phyloP scores from a whole-genome alignment of 2,797 vertebrate species.

The Pteropus rufus region DNA sequence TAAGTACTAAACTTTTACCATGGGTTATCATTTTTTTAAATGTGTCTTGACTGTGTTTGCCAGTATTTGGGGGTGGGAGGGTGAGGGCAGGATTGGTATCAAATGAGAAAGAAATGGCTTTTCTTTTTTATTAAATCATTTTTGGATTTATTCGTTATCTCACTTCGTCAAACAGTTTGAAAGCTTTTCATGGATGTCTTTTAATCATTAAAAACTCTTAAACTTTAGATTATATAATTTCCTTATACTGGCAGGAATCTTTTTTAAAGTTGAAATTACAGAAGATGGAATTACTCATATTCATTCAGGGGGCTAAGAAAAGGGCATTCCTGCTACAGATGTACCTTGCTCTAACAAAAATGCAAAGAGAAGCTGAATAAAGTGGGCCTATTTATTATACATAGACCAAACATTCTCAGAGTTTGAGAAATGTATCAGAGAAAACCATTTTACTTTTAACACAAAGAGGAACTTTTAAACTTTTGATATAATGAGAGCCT shows the following conservation, averaged over 20 bases:
- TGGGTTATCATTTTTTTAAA: not conserved
- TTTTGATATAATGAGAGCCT: not conserved
- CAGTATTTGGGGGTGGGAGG: not conserved
- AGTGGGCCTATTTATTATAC: not conserved
- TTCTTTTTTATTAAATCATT: not conserved
- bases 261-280: not conserved
- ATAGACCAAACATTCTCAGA: not conserved
- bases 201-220: not conserved
- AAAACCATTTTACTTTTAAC: not conserved
- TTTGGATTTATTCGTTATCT: not conserved
- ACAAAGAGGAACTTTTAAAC: not conserved
- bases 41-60: not conserved
- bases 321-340: not conserved
- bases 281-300: not conserved
- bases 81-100: not conserved
- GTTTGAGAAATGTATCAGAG: not conserved
- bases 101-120: not conserved
- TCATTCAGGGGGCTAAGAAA: not conserved
- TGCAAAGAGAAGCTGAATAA: not conserved
- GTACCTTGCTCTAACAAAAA: not conserved
- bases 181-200: not conserved
- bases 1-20: not conserved
- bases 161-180: not conserved
- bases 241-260: not conserved
- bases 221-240: not conserved